Evolutionary conservation across 2,888 invertebrate species (phyloP).

Genomic region (Orchesellides sinensis): DNA sequence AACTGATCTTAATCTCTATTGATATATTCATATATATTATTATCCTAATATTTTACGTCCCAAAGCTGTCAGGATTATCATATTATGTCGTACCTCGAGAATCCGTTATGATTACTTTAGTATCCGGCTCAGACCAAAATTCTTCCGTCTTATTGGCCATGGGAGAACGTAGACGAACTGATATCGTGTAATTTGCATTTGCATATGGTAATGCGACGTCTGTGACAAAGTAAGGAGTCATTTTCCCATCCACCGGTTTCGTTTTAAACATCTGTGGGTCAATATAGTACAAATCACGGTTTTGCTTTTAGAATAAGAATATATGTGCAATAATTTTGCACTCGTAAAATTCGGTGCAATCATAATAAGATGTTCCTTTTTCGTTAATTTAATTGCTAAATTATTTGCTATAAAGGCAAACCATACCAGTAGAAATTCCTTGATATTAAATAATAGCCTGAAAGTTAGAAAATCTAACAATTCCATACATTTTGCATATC

Average conservation of each 20-base stretch:
- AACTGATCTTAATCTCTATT: too few species aligned
- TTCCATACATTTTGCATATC: too few species aligned
- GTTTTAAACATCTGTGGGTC: slow-evolving; percentile 50
- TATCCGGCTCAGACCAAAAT: slow-evolving; percentile 84
- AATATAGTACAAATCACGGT: too few species aligned
- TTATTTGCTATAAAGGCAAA: too few species aligned
- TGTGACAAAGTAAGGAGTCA: slow-evolving; percentile 19
- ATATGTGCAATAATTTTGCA: background rate
- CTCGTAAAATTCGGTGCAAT: background rate
- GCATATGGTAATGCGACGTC: slow-evolving; percentile 65
- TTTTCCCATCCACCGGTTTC: slow-evolving; percentile 1
- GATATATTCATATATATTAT: background rate
- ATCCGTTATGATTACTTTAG: slow-evolving; percentile 81
- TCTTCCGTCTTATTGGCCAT: slow-evolving; percentile 68
- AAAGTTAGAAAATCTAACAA: too few species aligned
- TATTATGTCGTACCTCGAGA: slow-evolving; percentile 73
- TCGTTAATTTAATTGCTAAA: too few species aligned
- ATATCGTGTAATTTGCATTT: slow-evolving; percentile 67
- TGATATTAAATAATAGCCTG: too few species aligned
- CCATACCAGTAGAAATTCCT: too few species aligned
- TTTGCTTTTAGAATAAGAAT: too few species aligned
- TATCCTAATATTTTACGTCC: background rate
- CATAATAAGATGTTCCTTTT: too few species aligned
- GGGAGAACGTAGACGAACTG: slow-evolving; percentile 68
- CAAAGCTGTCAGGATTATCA: background rate